Evolutionary conservation across 2,113 vertebrate genomes (phyloP), one percentile per base, ranked within the genome.

Genomic region (Eulemur macaco): DNA sequence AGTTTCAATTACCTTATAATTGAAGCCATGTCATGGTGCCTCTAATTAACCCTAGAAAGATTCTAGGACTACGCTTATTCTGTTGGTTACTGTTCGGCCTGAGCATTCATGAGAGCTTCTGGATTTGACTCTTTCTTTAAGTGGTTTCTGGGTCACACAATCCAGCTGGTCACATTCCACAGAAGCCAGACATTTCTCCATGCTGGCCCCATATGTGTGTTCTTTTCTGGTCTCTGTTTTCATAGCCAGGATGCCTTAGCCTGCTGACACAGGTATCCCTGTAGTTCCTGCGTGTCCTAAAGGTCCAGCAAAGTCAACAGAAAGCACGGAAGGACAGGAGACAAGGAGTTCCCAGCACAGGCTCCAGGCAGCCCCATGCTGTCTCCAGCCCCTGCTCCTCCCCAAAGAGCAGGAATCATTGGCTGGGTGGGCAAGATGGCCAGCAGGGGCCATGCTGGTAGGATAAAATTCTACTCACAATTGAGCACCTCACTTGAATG

Each of bases 211-310:
- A 0, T 68, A 37, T 47, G 20, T 89, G 39, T 94, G 3, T 74
- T 73, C 47, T 93, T 91, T 45, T 93, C 71, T 94, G 45, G 23
- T 84, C 60, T 89, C 60, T 86, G 1, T 81, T 81, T 84, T 94
- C 34, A 31, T 45, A 83, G 17, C 47, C 76, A 81, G 83, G 29
- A 82, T 25, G 34, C 1, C 20, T 83, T 71, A 77, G n/a, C 80
- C 73, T 82, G 34, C 56, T 74, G 31, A 82, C 31, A 78, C 0
- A 86, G n/a, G 69, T 25, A 87, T 68, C 37, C 60, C 78, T 29
- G 39, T 93, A 52, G 47, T 94, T 95, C 52, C 29, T 76, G 11
- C 0, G 0, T 60, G 60, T 56, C 80, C 45, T 63, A 91, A 73
- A 45, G 60, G 68, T 71, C 52, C 47, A 29, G 45, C 29, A 34